Base-by-base conservation (phyloP, 2,797 vertebrate species). In the Phrynocephalus vlangalii region DNA sequence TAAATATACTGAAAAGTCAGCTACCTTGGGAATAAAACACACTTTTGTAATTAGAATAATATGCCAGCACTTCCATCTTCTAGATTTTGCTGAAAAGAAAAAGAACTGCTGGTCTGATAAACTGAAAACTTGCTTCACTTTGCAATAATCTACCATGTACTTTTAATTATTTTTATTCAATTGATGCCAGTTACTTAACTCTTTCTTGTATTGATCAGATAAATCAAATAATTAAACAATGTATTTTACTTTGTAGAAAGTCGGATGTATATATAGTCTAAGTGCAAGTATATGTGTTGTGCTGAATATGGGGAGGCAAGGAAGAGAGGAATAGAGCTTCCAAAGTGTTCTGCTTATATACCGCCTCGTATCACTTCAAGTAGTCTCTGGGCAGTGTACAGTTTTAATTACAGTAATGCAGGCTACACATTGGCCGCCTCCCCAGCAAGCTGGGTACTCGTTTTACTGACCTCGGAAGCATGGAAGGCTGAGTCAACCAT, bases 1-100 rank as follows among this genome's bases (percentile, higher is more conserved):
- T 91, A 88, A 87, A 91, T 86, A 78, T 30, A 13, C 15, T 63
- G 86, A 85, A 83, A 90, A 91, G 60, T 89, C 50, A 84, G 3
- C 18, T 33, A 22, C 78, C 2, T 2, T 80, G 24, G 26, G 73
- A 87, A 77, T 87, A 90, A 92, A 92, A 76, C 63, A 67, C 67
- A 63, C 10, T 80, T 50, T 87, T 88, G 67, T 83, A 83, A 82
- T 90, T 90, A 90, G 66, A 75, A 85, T 89, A 56, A 80, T 76
- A 88, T 70, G 72, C 85, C 9, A 90, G 15, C 38, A 72, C 76
- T 83, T 76, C 48, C n/a, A 81, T 85, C 68, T 73, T 87, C 50
- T n/a, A 85, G 24, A 10, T 67, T 52, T 82, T 87, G 56, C 71
- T 60, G 6, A 75, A 85, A 56, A 67, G 7, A 67, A 44, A 50